Conservation (phyloP, 2,113 vertebrate genomes). For the Varanus komodoensis region DNA sequence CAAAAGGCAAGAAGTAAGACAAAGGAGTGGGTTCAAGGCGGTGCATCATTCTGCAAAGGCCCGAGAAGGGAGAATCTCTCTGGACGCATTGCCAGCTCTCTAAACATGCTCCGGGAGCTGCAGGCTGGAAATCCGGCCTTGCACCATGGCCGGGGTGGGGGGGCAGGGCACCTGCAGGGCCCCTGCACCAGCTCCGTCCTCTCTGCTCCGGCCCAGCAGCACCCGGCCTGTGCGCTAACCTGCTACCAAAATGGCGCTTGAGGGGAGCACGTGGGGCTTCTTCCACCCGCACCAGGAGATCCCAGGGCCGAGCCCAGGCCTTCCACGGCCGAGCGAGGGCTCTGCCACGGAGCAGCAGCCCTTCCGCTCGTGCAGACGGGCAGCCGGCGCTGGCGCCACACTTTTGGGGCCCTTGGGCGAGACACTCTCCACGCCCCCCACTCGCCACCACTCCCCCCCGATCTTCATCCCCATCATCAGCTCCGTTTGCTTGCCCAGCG, state of each 20-base stretch:
- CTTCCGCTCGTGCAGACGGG: too few species aligned
- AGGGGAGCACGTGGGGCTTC: neutral
- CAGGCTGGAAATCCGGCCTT: fast-evolving
- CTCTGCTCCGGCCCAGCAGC: too few species aligned
- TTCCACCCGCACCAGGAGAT: neutral
- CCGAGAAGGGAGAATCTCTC: fast-evolving
- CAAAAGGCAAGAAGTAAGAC: neutral
- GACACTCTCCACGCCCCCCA: too few species aligned
- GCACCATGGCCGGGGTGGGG: neutral
- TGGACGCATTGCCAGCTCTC: slow-evolving; percentile 9
- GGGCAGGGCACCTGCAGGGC: neutral
- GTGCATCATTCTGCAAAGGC: neutral
- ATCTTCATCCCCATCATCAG: too few species aligned
- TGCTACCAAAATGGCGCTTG: too few species aligned
- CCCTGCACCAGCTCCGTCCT: too few species aligned
- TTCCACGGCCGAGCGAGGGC: neutral
- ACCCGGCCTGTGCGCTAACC: too few species aligned
- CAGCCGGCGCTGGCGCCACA: too few species aligned
- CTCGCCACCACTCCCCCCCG: too few species aligned
- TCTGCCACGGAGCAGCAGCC: too few species aligned
- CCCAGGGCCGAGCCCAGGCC: neutral
- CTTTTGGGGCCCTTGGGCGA: too few species aligned
- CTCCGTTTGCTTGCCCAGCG: too few species aligned
- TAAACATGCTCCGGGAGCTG: neutral
- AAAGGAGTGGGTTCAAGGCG: neutral